Percentiles rank a stretch among this genome's conserved stretches.
These are phyloP conservation scores for Chouioia cunea DNA, from an alignment of 2,888 invertebrate species.

Conservation along the genomic window DNA sequence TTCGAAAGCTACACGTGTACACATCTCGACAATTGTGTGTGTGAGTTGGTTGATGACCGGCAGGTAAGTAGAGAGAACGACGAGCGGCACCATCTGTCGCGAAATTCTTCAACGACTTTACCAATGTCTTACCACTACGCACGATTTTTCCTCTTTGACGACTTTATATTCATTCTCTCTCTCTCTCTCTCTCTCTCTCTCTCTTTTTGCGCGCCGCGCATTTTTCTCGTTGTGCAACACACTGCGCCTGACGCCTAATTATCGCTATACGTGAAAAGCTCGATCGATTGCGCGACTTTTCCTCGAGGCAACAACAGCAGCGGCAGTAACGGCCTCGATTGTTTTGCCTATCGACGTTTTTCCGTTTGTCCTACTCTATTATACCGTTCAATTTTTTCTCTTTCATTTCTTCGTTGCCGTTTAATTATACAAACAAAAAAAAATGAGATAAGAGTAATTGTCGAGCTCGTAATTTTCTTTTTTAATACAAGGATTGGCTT, in stretches of 20 bases:
- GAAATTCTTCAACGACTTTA: slow-evolving; percentile 34
- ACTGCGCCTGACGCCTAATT: slow-evolving; percentile 36
- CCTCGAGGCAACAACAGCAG: slow-evolving; percentile 11
- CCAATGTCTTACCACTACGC: slow-evolving; percentile 9
- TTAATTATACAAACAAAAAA: too few relatives aligned
- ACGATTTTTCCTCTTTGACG: neutral
- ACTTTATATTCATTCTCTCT: neutral
- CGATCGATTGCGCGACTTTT: slow-evolving; percentile 30
- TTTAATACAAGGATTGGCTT: too few relatives aligned
- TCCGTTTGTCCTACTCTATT: slow-evolving; percentile 3
- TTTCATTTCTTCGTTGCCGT: neutral
- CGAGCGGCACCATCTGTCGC: slow-evolving; percentile 44
- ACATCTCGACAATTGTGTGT: too few relatives aligned
- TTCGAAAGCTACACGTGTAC: slow-evolving; percentile 16
- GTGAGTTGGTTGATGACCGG: neutral
- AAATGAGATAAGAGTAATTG: too few relatives aligned
- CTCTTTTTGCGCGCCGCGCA: slow-evolving; percentile 4
- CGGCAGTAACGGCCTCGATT: slow-evolving; percentile 17
- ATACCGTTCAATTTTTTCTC: neutral
- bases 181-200: slow-evolving; percentile 1
- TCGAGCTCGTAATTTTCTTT: too few relatives aligned
- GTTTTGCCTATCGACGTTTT: slow-evolving; percentile 35
- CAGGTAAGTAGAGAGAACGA: slow-evolving; percentile 14
- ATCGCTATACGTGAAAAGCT: slow-evolving; percentile 2
- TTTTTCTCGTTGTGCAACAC: slow-evolving; percentile 27